phyloP scores from a whole-genome alignment of 2,888 invertebrate species.

The Cantharis lateralis region DNA sequence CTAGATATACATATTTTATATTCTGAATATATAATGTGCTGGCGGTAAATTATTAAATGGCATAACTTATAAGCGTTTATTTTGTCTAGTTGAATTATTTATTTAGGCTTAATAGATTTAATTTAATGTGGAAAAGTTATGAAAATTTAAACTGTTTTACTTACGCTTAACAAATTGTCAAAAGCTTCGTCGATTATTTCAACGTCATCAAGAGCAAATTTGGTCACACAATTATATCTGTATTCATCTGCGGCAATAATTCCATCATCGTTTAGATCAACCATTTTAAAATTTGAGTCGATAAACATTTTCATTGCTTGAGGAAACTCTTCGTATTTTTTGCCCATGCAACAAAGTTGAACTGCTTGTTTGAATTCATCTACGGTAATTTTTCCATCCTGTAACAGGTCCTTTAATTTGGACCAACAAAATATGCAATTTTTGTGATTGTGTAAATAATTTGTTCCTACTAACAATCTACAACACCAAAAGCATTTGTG shows the following conservation, averaged over 20 bases:
- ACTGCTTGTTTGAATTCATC: conserved; percentile 84
- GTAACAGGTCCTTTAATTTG: conserved; percentile 52
- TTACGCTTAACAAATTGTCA: conserved; percentile 75
- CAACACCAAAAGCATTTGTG: neutral
- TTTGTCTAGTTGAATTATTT: neutral
- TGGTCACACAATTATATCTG: conserved; percentile 79
- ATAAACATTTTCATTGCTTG: conserved; percentile 87
- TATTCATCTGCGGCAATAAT: conserved; percentile 80
- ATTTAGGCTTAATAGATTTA: neutral
- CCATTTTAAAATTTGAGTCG: conserved; percentile 80
- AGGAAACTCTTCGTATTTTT: conserved; percentile 78
- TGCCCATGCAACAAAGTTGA: conserved; percentile 78
- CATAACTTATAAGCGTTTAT: neutral
- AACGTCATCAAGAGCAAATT: conserved; percentile 78
- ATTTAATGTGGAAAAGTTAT: too few species aligned
- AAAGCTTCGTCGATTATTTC: conserved; percentile 78
- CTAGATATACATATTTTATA: neutral
- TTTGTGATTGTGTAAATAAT: neutral
- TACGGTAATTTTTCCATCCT: conserved; percentile 82
- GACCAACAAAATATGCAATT: conserved; percentile 2
- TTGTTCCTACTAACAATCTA: neutral
- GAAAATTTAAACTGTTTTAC: conserved; percentile 43
- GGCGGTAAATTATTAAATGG: neutral
- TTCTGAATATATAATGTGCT: neutral
- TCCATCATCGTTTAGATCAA: conserved; percentile 81